These are phyloP conservation scores for Notospermus geniculatus DNA, from an alignment of 1,140 invertebrate genomes.

Conservation along the genomic window DNA sequence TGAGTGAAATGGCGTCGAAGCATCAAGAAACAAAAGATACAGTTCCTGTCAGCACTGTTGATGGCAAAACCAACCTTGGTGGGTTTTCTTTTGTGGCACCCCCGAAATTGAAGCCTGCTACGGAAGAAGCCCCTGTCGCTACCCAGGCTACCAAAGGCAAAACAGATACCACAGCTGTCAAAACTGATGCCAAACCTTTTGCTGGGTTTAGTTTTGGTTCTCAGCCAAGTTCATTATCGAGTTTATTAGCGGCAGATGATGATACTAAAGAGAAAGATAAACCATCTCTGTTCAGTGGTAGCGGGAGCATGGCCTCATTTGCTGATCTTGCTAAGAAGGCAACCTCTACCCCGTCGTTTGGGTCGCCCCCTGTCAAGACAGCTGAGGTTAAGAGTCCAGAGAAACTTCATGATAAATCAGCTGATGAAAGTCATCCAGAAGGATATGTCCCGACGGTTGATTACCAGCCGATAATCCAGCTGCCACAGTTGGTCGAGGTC, in stretches of 20 bases:
- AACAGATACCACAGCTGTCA: constrained; percentile 20
- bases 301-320: not conserved
- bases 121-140: constrained; percentile 11
- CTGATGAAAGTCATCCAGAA: constrained; percentile 31
- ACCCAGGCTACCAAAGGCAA: constrained; percentile 40
- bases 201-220: constrained; percentile 64
- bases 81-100: constrained; percentile 71
- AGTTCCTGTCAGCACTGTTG: not conserved
- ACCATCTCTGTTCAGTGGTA: not conserved
- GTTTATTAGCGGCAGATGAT: not conserved
- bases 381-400: constrained; percentile 7
- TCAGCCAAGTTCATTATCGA: not conserved
- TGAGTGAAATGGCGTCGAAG: too few species aligned
- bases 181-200: constrained; percentile 65
- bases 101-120: constrained; percentile 62
- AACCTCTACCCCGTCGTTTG: constrained; percentile 32
- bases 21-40: not conserved
- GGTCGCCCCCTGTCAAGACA: not conserved
- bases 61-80: constrained; percentile 48
- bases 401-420: constrained; percentile 58
- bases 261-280: not conserved
- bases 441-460: constrained; percentile 67
- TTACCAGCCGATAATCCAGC: constrained; percentile 77
- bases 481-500: constrained; percentile 70
- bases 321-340: too few species aligned